Conservation (phyloP, 2,888 invertebrate genomes). For the Megastigmus dorsalis region DNA sequence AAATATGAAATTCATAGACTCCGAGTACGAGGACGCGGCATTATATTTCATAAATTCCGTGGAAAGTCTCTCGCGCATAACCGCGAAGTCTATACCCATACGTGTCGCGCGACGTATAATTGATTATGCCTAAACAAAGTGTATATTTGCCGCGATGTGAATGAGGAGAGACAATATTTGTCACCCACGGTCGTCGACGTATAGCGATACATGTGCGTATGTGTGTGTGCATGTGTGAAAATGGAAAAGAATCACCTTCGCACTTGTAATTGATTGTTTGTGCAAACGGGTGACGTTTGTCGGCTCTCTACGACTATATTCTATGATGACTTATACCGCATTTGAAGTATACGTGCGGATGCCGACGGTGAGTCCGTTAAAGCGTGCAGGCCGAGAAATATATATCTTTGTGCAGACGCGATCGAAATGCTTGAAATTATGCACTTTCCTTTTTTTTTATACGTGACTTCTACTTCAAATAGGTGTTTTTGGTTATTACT, state of each 20-base stretch:
- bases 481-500: no score
- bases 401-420: no score
- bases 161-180: conserved; percentile 37
- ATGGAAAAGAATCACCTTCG: background rate
- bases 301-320: background rate
- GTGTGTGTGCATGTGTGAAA: background rate
- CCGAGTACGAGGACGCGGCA: no score
- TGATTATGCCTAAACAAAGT: conserved; percentile 18
- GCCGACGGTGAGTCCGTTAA: background rate
- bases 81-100: background rate
- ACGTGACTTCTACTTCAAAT: no score
- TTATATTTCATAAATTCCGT: background rate
- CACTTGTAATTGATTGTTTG: conserved; percentile 20
- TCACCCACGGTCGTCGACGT: no score
- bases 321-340: conserved; percentile 1
- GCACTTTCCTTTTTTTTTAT: no score
- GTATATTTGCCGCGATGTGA: background rate
- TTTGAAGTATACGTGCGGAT: background rate
- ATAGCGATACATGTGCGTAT: background rate
- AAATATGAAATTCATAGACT: background rate
- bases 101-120: background rate
- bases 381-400: no score
- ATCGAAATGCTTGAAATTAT: no score
- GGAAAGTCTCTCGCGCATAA: background rate
- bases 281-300: conserved; percentile 2